Base-by-base conservation (phyloP, 2,797 vertebrate species). In the Bradypodion ventrale region DNA sequence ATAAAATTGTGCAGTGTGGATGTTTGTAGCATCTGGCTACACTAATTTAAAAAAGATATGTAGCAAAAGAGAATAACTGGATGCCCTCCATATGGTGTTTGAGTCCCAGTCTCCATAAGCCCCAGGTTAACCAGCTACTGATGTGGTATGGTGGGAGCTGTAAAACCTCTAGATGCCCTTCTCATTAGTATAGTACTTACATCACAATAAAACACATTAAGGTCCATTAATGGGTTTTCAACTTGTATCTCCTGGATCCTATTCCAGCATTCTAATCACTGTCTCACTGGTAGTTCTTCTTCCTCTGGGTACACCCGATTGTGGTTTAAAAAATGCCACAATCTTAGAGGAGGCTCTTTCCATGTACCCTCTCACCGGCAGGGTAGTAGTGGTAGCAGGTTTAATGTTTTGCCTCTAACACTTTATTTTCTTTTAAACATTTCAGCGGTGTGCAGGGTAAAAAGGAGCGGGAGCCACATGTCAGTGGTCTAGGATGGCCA, bases 401-500 rank as follows among this genome's bases (percentile, higher is more conserved):
- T 56, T 56, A 4, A 5, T 13, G 52, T 56, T 46, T 44, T 25
- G 60, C 19, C 40, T 52, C 66, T 70, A 72, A 81, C 8, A 3
- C 1, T 9, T 44, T n/a, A 32, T 63, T 60, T 66, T 85, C 35
- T 29, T 42, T 13, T 27, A 60, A 15, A 0, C 13, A 68, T 89
- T 94, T 65, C 94, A 95, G 94, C 96, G 97, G 96, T 92, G 97
- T 95, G 96, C 96, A 95, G 96, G 96, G 94, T 96, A 96, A 95
- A 95, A 96, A 95, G 94, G 95, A 96, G 92, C 92, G 86, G 92
- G 95, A 96, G 96, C 93, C 95, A 90, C 93, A 95, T 97, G 97
- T 96, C 96, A 97, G 94, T 96, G 96, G 94, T 96, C 97, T 98
- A 99, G 98, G 97, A 99, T 99, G 98, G 98, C 98, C 97, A 98